These are phyloP conservation scores for Lamellibrachia luymesi DNA, from an alignment of 1,140 invertebrate genomes.

Conservation along the genomic window DNA sequence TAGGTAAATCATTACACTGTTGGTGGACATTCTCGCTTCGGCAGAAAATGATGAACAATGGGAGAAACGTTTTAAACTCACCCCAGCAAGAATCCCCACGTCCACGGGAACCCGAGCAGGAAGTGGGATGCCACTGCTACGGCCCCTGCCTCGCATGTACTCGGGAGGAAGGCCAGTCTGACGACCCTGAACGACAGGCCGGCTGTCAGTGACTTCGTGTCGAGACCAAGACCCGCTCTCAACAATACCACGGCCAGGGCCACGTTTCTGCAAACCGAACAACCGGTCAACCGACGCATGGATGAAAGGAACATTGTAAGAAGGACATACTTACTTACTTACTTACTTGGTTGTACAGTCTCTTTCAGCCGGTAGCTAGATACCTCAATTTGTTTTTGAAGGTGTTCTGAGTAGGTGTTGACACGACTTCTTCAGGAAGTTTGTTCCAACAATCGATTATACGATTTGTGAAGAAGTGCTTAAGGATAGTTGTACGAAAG, in stretches of 20 bases:
- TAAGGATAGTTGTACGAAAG: no score
- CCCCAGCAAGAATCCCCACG: conserved; percentile 78
- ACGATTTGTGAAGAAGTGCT: no score
- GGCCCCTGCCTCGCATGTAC: conserved; percentile 73
- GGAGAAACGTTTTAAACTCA: conserved; percentile 28
- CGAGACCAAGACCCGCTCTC: conserved; percentile 88
- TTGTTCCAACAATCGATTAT: no score
- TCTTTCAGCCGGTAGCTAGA: no score
- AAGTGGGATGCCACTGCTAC: conserved; percentile 71
- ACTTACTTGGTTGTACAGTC: no score
- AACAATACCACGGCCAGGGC: conserved; percentile 89
- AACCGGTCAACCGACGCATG: background rate
- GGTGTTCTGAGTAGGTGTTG: no score
- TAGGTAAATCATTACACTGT: background rate
- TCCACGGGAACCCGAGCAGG: conserved; percentile 79
- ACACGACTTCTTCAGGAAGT: no score
- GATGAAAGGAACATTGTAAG: background rate
- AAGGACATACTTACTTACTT: no score
- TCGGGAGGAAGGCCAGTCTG: conserved; percentile 81
- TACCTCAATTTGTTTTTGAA: no score
- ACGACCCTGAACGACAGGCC: conserved; percentile 65
- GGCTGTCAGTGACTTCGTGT: conserved; percentile 78
- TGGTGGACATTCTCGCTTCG: no score
- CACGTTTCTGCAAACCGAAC: conserved; percentile 70
- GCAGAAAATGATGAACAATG: background rate